phyloP scores from a whole-genome alignment of 1,140 invertebrate species.

The Palaemon carinicauda region DNA sequence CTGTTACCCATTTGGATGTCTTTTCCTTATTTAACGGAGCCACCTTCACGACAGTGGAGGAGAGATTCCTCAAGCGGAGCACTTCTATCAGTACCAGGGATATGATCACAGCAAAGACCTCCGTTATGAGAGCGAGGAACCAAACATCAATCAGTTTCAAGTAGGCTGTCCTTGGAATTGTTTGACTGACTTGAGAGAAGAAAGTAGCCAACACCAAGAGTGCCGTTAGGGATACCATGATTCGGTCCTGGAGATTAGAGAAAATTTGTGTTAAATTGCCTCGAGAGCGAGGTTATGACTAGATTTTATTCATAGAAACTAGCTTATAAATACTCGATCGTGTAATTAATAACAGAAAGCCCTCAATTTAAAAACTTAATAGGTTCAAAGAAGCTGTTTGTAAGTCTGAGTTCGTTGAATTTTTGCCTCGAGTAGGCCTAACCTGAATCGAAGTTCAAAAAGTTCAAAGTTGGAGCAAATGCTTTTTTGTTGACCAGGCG shows the following conservation, averaged over 20 bases:
- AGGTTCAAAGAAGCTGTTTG: too few relatives aligned
- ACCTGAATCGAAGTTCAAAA: too few relatives aligned
- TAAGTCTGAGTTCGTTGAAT: too few relatives aligned
- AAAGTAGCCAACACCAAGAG: conserved; percentile 52
- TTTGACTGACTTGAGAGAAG: conserved; percentile 52
- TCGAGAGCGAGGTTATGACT: too few relatives aligned
- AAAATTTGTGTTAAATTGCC: too few relatives aligned
- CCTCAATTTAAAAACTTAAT: too few relatives aligned
- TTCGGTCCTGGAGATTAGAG: conserved; percentile 41
- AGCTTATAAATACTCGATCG: not conserved
- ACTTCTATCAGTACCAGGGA: conserved; percentile 28
- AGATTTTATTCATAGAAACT: not conserved
- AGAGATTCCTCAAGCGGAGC: not conserved
- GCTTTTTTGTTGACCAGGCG: too few relatives aligned
- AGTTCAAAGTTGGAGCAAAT: too few relatives aligned
- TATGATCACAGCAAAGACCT: conserved; percentile 43
- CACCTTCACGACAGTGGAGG: not conserved
- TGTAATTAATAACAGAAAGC: too few relatives aligned
- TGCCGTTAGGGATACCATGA: conserved; percentile 56
- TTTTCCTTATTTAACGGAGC: not conserved
- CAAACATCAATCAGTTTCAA: conserved; percentile 54
- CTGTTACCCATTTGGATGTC: not conserved
- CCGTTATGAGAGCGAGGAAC: conserved; percentile 43
- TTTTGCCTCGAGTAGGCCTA: too few relatives aligned
- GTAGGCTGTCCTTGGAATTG: conserved; percentile 53